Evolutionary conservation across 1,140 invertebrate species (phyloP).

Genomic region (Magallana ariakensis): DNA sequence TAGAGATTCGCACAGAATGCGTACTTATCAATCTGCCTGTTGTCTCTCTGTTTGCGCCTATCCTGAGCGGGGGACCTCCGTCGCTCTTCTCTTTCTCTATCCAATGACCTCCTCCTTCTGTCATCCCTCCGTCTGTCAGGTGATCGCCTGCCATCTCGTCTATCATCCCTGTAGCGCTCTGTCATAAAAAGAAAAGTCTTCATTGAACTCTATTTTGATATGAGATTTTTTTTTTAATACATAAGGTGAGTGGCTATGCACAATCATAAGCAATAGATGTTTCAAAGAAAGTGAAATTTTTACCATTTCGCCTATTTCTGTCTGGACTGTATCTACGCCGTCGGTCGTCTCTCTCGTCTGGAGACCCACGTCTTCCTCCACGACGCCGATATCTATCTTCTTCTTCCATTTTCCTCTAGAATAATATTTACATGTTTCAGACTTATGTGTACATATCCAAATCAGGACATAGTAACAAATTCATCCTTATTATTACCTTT

Average conservation of each 20-base stretch:
- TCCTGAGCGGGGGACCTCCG: not conserved
- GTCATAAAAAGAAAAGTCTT: not conserved
- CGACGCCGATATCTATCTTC: not conserved
- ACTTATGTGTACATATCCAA: not conserved
- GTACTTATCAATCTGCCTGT: not conserved
- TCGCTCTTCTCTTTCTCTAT: not conserved
- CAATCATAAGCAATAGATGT: too few species aligned
- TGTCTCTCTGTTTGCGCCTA: not conserved
- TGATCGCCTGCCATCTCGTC: constrained; percentile 25
- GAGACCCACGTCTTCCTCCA: not conserved
- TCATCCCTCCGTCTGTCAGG: not conserved
- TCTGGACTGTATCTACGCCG: not conserved
- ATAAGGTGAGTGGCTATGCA: too few species aligned
- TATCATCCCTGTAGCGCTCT: constrained; percentile 17
- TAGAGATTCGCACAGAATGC: not conserved
- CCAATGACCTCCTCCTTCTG: not conserved
- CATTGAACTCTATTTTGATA: not conserved
- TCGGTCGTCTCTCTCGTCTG: not conserved
- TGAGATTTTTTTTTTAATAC: not conserved
- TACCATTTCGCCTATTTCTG: constrained; percentile 7
- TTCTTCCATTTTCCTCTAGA: constrained; percentile 22
- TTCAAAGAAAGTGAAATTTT: not conserved
- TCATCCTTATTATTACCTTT: too few species aligned
- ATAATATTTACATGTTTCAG: not conserved
- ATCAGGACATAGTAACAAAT: too few species aligned